Evolutionary conservation across 1,140 invertebrate genomes (phyloP).

Genomic region (Archegozetes longisetosus): DNA sequence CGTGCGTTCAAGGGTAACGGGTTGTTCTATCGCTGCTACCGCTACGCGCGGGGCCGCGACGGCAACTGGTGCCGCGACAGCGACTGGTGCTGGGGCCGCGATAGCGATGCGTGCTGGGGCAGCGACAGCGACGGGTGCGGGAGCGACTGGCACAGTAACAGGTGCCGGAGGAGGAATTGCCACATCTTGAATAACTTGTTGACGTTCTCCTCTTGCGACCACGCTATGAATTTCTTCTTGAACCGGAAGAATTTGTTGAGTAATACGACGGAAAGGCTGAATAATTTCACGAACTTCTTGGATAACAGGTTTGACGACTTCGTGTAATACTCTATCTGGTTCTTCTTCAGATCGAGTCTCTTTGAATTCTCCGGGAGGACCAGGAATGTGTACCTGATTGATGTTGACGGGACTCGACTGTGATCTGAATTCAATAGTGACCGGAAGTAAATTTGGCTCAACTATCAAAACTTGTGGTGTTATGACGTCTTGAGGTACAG

Average conservation of each 20-base stretch:
- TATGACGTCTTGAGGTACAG: slow-evolving; percentile 1
- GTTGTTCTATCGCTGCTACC: not conserved
- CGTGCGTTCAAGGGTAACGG: too few species aligned
- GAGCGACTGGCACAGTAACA: not conserved
- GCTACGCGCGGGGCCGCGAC: not conserved
- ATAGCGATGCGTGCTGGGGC: not conserved
- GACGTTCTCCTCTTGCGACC: slow-evolving; percentile 8
- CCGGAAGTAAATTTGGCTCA: slow-evolving; percentile 7
- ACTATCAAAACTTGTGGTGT: slow-evolving; percentile 11
- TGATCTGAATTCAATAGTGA: slow-evolving; percentile 10
- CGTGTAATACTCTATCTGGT: slow-evolving; percentile 12
- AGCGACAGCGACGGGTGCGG: not conserved
- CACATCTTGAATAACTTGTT: slow-evolving; percentile 10
- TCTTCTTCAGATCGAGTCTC: slow-evolving; percentile 12
- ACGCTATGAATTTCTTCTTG: slow-evolving; percentile 12
- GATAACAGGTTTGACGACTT: slow-evolving; percentile 16
- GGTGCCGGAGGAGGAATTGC: not conserved
- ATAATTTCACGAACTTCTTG: slow-evolving; percentile 17
- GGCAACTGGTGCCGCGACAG: not conserved
- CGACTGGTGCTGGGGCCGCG: not conserved
- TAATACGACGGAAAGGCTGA: slow-evolving; percentile 15
- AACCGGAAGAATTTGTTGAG: slow-evolving; percentile 13
- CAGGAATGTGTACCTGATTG: slow-evolving; percentile 7
- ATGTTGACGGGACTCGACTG: slow-evolving; percentile 13
- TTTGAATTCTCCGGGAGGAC: slow-evolving; percentile 6